Evolutionary conservation across 2,113 vertebrate genomes (phyloP).

Genomic region (Petaurus breviceps): DNA sequence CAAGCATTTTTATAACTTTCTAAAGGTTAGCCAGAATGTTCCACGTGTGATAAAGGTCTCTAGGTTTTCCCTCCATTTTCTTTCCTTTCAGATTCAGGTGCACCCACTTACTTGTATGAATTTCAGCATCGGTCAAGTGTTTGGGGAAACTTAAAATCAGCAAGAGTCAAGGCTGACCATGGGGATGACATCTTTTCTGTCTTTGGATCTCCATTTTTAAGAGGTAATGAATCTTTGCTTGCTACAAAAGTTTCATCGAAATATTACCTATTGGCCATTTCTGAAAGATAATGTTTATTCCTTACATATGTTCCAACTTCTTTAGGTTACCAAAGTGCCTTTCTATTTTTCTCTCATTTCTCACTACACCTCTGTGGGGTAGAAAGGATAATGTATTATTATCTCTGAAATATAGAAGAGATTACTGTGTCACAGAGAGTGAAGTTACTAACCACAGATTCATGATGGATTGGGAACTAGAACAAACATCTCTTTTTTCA

Average conservation of each 20-base stretch:
- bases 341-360: not conserved
- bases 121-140: conserved; percentile 82
- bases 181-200: conserved; percentile 86
- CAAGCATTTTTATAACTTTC: not conserved
- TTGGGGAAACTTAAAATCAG: conserved; percentile 78
- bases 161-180: conserved; percentile 87
- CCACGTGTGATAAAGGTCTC: not conserved
- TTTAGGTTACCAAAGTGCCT: not conserved
- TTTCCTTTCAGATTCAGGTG: conserved; percentile 83
- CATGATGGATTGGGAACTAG: not conserved
- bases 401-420: not conserved
- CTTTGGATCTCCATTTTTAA: conserved; percentile 85
- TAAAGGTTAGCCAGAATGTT: not conserved
- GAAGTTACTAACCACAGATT: not conserved
- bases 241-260: not conserved
- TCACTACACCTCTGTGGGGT: not conserved
- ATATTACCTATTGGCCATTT: not conserved
- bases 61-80: not conserved
- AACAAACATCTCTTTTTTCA: not conserved
- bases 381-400: not conserved
- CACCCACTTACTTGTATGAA: conserved; percentile 87
- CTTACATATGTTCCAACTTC: not conserved
- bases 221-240: conserved; percentile 47
- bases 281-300: not conserved
- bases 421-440: not conserved